Evolutionary conservation across 1,140 invertebrate genomes (phyloP).

Genomic region (Drosophila arawakana): DNA sequence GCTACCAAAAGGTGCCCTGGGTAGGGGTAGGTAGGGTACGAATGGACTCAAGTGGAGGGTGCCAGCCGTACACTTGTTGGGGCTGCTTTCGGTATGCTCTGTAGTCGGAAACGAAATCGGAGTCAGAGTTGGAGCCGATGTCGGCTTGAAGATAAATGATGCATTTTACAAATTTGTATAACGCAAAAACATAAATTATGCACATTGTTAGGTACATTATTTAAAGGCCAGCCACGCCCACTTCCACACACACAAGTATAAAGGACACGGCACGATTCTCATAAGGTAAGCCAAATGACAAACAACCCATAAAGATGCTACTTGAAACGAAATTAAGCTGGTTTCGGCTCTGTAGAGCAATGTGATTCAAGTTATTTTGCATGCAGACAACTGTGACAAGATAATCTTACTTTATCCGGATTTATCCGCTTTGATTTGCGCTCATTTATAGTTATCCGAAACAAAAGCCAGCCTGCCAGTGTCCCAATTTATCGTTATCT

Average conservation of each 20-base stretch:
- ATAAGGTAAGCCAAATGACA: slow-evolving; percentile 27
- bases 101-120: neutral
- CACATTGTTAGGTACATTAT: slow-evolving; percentile 52
- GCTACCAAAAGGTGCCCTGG: slow-evolving; percentile 26
- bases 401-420: slow-evolving; percentile 1
- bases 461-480: neutral
- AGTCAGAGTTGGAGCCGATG: slow-evolving; percentile 33
- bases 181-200: slow-evolving; percentile 74
- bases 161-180: slow-evolving; percentile 79
- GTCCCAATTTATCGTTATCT: neutral
- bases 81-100: slow-evolving; percentile 22
- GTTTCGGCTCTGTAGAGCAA: neutral
- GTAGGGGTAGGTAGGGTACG: neutral
- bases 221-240: slow-evolving; percentile 44
- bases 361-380: neutral
- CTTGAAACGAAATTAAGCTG: slow-evolving; percentile 21
- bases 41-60: slow-evolving; percentile 18
- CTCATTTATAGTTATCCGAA: neutral
- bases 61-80: slow-evolving; percentile 3
- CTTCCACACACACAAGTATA: neutral
- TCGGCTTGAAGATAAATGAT: slow-evolving; percentile 71
- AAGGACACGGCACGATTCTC: neutral
- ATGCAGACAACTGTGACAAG: neutral
- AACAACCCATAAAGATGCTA: slow-evolving; percentile 12
- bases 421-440: neutral